Conservation (phyloP, 2,797 vertebrate species). For the Gobionotothen gibberifrons region DNA sequence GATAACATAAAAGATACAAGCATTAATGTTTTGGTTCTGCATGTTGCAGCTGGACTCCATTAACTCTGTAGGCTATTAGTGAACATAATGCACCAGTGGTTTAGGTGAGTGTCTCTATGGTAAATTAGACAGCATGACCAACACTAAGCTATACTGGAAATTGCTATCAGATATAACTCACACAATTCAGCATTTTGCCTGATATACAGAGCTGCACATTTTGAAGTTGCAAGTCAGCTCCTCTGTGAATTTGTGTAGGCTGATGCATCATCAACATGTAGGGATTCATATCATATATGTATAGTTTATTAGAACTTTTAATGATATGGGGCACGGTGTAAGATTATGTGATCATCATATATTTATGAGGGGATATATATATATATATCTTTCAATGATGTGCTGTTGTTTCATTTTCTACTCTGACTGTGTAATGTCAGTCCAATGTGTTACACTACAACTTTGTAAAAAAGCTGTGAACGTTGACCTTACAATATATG, state of each 20-base stretch:
- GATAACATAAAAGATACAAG: conserved; percentile 1
- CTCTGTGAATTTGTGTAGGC: not conserved
- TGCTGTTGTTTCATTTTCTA: not conserved
- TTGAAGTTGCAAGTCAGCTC: not conserved
- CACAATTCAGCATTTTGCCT: not conserved
- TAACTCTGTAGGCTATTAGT: not conserved
- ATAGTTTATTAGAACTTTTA: not conserved
- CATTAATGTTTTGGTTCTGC: not conserved
- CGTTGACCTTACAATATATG: not conserved
- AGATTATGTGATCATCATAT: not conserved
- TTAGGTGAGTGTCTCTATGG: not conserved
- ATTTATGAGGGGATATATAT: not conserved
- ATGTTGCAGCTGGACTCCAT: not conserved
- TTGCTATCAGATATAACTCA: not conserved
- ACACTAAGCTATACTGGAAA: not conserved
- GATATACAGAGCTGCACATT: not conserved
- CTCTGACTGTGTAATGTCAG: not conserved
- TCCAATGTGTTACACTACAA: no score
- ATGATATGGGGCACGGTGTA: not conserved
- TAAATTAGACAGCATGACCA: not conserved
- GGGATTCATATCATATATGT: not conserved
- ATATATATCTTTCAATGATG: not conserved
- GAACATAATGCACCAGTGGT: not conserved
- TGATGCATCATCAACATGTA: not conserved
- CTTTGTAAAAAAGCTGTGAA: not conserved